These are phyloP conservation scores for Melanotus villosus DNA, from an alignment of 2,888 invertebrate species.

Conservation along the genomic window DNA sequence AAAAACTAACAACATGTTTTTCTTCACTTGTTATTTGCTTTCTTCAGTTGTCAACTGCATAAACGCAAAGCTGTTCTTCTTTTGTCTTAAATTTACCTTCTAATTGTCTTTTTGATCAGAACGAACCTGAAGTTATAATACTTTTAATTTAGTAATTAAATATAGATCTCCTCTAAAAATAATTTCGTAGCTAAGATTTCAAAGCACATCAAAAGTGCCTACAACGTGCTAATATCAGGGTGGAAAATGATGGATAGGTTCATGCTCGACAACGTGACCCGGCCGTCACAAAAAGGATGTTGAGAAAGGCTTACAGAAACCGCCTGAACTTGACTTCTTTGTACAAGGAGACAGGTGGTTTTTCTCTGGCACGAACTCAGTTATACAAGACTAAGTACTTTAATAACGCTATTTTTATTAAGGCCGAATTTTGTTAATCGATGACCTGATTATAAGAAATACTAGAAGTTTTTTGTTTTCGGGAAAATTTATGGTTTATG, in stretches of 20 bases:
- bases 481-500: too few species aligned
- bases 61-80: too few species aligned
- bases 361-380: not conserved
- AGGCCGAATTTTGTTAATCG: not conserved
- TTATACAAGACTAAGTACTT: constrained; percentile 1
- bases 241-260: not conserved
- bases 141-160: too few species aligned
- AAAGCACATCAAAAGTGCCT: not conserved
- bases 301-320: constrained; percentile 8
- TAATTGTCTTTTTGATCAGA: too few species aligned
- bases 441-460: not conserved
- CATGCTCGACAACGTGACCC: constrained; percentile 16
- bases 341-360: constrained; percentile 14
- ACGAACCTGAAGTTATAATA: too few species aligned
- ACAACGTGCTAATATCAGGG: not conserved
- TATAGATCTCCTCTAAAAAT: too few species aligned
- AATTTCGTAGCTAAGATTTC: too few species aligned
- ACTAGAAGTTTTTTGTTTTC: not conserved
- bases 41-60: too few species aligned
- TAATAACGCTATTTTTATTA: not conserved
- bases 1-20: too few species aligned
- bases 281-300: constrained; percentile 5
- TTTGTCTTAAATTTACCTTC: too few species aligned
- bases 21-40: too few species aligned
- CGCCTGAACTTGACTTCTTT: constrained; percentile 20